Base-by-base conservation (phyloP, 1,140 invertebrate species). In the Drosophila mojavensis region DNA sequence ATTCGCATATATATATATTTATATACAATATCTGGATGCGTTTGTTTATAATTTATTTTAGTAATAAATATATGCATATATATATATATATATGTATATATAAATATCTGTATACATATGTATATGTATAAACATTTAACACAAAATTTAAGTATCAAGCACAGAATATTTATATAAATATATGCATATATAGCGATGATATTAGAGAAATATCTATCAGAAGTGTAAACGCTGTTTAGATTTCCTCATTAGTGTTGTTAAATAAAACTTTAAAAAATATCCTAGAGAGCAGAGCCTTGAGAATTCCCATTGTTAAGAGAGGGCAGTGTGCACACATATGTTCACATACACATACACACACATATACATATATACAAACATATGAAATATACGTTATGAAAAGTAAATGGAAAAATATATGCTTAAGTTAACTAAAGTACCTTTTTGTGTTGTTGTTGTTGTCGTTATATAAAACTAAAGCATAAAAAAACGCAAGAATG, bases 401-500 rank as follows among this genome's bases (percentile, higher is more conserved):
- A 65, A 76, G 54, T 47, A 62, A 59, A 78, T 73, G 62, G 53
- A 62, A 66, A 53, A 47, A 60, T 26, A 54, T 79, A 78, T 66
- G 78, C 70, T 71, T 78, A 78, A 78, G 75, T 75, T 67, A 81
- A 81, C 78, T 81, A 79, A 77, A 79, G 77, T 79, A 79, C 77
- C 77, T 79, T 79, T 73, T 77, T 79, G 78, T 78, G 75, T 78
- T 79, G 75, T 79, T 79, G 74, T 79, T 77, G 77, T 79, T 77
- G 77, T 79, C 68, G 77, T 79, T 71, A 77, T 67, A 71, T 63
- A 63, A 75, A 63, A 58, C 28, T 54, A 55, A 73, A 55, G 58
- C 15, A 53, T 66, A 79, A 67, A 47, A 28, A 30, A 64, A 24
- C 20, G 36, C 36, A 39, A 39, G 36, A 60, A 48, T 11, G n/a